phyloP scores from a whole-genome alignment of 2,797 vertebrate genomes.

The Pseudochirops corinnae region DNA sequence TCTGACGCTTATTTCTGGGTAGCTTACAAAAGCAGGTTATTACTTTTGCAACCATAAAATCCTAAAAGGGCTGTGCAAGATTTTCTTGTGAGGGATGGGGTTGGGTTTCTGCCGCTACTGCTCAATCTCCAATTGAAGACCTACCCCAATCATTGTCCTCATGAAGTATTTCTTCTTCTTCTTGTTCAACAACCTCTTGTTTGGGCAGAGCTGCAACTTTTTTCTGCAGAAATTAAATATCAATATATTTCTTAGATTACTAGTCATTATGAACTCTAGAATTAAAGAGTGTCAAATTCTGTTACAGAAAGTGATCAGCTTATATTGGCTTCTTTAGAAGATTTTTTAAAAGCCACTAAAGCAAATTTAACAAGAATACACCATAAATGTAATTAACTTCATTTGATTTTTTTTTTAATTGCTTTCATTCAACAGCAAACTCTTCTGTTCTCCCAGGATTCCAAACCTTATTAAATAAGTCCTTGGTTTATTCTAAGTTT shows the following conservation, averaged over 20 bases:
- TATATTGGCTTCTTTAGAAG: background rate
- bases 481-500: slow-evolving; percentile 17
- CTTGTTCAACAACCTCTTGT: slow-evolving; percentile 85
- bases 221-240: slow-evolving; percentile 84
- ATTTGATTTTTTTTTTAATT: background rate
- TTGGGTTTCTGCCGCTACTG: background rate
- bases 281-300: background rate
- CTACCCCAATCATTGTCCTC: slow-evolving; percentile 98
- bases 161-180: slow-evolving; percentile 90
- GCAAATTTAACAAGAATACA: background rate
- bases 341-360: background rate
- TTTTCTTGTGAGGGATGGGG: background rate
- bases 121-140: background rate
- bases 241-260: background rate
- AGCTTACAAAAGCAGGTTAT: slow-evolving; percentile 34
- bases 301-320: background rate
- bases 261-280: slow-evolving; percentile 25
- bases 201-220: slow-evolving; percentile 89
- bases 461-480: slow-evolving; percentile 6
- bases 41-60: slow-evolving; percentile 18
- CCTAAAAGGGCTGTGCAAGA: background rate
- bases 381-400: background rate
- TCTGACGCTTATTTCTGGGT: slow-evolving; percentile 29
- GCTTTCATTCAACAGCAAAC: background rate
- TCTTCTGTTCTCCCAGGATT: slow-evolving; percentile 5